phyloP scores from a whole-genome alignment of 2,113 vertebrate genomes.

The Lanius collurio region DNA sequence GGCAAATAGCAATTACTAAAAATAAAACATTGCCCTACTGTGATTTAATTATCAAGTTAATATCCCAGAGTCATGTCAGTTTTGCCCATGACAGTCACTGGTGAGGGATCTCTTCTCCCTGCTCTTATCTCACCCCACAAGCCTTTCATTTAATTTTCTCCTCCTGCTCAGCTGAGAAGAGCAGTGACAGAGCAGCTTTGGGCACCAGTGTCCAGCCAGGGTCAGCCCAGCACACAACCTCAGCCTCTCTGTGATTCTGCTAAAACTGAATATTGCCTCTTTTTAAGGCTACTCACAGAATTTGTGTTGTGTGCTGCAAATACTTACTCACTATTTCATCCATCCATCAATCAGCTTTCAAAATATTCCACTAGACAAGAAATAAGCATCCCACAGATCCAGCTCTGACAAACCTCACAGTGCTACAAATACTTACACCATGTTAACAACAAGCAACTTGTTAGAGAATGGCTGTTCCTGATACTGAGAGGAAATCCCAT shows the following conservation, averaged over 20 bases:
- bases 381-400: neutral
- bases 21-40: neutral
- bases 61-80: fast-evolving
- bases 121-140: neutral
- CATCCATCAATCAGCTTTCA: neutral
- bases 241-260: neutral
- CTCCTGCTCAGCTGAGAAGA: neutral
- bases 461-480: neutral
- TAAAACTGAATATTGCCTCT: neutral
- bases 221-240: neutral
- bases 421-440: neutral
- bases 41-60: neutral
- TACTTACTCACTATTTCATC: neutral
- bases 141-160: fast-evolving
- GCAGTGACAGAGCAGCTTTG: neutral
- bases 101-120: neutral
- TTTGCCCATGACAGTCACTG: neutral
- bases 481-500: neutral
- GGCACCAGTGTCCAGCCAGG: neutral
- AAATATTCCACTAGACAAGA: neutral
- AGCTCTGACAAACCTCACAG: neutral
- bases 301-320: neutral
- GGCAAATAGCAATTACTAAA: neutral
- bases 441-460: fast-evolving
- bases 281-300: neutral